Base-by-base conservation (phyloP, 2,797 vertebrate genomes). In the Enteromius radiatus region DNA sequence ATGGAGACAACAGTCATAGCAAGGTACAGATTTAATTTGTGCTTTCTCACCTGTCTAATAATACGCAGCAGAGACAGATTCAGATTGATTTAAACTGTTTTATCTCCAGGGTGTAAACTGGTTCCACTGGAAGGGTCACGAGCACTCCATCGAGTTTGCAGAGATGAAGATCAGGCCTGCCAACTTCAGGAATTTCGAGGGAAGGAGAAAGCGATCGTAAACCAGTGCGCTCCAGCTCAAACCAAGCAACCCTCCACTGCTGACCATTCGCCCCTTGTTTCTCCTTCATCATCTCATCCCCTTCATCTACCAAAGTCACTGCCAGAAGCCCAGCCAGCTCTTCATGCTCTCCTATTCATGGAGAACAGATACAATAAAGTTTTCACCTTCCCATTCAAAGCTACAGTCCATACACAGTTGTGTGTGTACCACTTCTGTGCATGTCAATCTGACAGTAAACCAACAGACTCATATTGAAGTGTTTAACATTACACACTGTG, bases 41-140 rank as follows among this genome's bases (percentile, higher is more conserved):
- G 14, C 23, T 31, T 73, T 56, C 23, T 80, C 49, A 56, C 17
- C 11, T 31, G 1, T 33, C 52, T 61, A 28, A 61, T 31, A 61
- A 28, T 31, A 26, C 2, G 17, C 14, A 59, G n/a, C 5, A 78
- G 26, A 75, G 52, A 17, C 12, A 52, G 7, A 52, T 28, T 80
- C 8, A 31, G 43, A n/a, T 65, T 65, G 45, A 23, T n/a, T 76
- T 26, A 5, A 14, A 17, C 52, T 2, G 4, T 52, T 49, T 61
- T 31, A 4, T 73, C 7, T 41, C 1, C 87, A 99, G 98, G 98
- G 98, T 0, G 93, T 99, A 28, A 99, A 99, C 93, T 99, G 98
- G 98, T 99, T 97, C 95, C 97, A 99, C 89, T 99, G 97, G 98
- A 99, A 99, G 89, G 98, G 98, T 80, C 98, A 99, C 0, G 97